These are phyloP conservation scores for Apis mellifera DNA, from an alignment of 1,140 invertebrate genomes.

Conservation along the genomic window DNA sequence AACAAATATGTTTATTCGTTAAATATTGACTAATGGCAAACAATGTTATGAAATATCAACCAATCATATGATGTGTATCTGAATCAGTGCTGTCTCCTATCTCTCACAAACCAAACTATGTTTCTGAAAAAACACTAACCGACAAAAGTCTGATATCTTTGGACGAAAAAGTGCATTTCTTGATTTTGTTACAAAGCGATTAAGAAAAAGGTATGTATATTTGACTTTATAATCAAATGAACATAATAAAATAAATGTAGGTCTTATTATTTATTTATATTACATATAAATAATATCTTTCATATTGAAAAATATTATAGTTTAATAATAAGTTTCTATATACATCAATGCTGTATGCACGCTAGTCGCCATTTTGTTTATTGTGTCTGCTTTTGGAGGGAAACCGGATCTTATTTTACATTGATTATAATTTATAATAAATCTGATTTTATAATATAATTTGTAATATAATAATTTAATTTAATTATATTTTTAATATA, in stretches of 20 bases:
- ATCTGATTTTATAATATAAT: background rate
- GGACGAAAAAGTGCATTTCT: background rate
- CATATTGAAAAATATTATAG: too few species aligned
- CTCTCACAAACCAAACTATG: slow-evolving; percentile 15
- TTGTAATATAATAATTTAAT: too few species aligned
- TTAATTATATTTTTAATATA: too few species aligned
- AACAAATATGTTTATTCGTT: slow-evolving; percentile 38
- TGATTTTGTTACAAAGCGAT: background rate
- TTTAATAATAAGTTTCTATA: background rate
- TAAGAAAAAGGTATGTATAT: background rate
- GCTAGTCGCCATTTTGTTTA: slow-evolving; percentile 77
- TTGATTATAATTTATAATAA: background rate
- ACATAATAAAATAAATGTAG: background rate
- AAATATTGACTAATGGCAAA: slow-evolving; percentile 2
- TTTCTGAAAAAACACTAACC: slow-evolving; percentile 30
- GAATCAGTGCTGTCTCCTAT: slow-evolving; percentile 30
- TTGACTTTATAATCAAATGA: background rate
- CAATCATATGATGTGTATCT: slow-evolving; percentile 30
- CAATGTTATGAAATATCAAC: slow-evolving; percentile 19
- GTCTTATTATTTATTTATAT: too few species aligned
- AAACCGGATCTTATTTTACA: slow-evolving; percentile 63
- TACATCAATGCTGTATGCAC: slow-evolving; percentile 4
- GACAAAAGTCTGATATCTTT: slow-evolving; percentile 10
- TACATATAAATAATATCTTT: background rate
- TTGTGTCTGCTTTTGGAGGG: slow-evolving; percentile 78